phyloP scores from a whole-genome alignment of 1,140 invertebrate species.

The Kradibia gibbosae region DNA sequence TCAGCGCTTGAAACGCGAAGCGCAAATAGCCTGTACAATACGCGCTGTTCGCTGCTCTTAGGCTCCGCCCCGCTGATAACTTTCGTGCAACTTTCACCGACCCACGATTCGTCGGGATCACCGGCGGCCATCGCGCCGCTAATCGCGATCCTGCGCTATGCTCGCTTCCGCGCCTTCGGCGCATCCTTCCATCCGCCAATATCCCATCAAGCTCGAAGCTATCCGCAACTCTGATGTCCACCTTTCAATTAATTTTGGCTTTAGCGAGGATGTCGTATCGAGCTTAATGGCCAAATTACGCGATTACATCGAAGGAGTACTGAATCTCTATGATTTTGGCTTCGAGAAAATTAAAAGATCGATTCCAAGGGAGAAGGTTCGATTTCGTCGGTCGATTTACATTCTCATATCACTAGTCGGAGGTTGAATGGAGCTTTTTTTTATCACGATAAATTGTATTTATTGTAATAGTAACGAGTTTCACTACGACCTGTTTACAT shows the following conservation, averaged over 20 bases:
- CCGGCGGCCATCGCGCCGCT: slow-evolving; percentile 37
- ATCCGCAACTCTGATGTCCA: background rate
- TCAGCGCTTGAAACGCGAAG: background rate
- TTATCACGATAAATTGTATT: too few species aligned
- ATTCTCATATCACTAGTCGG: too few species aligned
- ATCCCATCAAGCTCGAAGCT: background rate
- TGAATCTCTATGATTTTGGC: background rate
- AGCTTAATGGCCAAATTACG: background rate
- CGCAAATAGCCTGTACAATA: slow-evolving; percentile 15
- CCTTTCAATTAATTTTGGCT: background rate
- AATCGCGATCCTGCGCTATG: background rate
- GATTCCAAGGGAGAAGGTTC: too few species aligned
- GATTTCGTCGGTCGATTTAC: too few species aligned
- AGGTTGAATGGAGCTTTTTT: too few species aligned
- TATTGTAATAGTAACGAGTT: too few species aligned
- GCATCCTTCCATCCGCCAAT: background rate
- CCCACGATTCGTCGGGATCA: slow-evolving; percentile 26
- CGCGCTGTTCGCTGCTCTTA: background rate
- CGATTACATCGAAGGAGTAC: background rate
- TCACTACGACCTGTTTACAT: too few species aligned
- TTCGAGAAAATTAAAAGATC: background rate
- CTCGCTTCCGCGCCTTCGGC: background rate
- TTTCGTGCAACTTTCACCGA: slow-evolving; percentile 31
- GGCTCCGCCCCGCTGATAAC: slow-evolving; percentile 39
- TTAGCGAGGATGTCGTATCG: background rate